Percentiles rank a stretch among this genome's conserved stretches.
phyloP scores from a whole-genome alignment of 92 coral and sea anemone species.

The Nematostella vectensis region DNA sequence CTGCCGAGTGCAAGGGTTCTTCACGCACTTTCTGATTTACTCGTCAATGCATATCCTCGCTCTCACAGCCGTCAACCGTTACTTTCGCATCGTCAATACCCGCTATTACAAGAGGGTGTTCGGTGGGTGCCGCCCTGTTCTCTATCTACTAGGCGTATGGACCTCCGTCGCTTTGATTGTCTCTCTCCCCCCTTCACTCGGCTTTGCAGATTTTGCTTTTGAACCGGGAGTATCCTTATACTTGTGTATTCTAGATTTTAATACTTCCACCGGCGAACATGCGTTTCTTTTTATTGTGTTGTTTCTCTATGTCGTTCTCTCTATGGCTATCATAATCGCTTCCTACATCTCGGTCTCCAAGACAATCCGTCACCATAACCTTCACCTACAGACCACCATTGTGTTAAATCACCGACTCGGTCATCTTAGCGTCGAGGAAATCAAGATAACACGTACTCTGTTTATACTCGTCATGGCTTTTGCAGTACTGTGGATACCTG shows the following conservation, averaged over 20 bases:
- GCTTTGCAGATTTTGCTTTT: constrained; percentile 13
- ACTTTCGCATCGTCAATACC: constrained; percentile 26
- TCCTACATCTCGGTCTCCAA: constrained; percentile 21
- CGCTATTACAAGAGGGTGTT: constrained; percentile 19
- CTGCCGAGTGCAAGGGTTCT: constrained; percentile 28
- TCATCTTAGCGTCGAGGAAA: constrained; percentile 13
- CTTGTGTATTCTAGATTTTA: constrained; percentile 12
- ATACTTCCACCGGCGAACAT: constrained; percentile 4
- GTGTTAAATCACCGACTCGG: neutral
- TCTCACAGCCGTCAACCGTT: constrained; percentile 20
- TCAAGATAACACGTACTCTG: constrained; percentile 13
- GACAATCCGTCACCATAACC: constrained; percentile 14
- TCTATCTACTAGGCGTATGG: constrained; percentile 14
- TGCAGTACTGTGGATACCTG: constrained; percentile 27
- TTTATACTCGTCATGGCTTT: constrained; percentile 28
- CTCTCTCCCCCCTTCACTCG: constrained; percentile 2
- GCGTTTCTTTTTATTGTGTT: constrained; percentile 11
- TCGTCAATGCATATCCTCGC: constrained; percentile 24
- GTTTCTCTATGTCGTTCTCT: constrained; percentile 11
- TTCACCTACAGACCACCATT: constrained; percentile 2
- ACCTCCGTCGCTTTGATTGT: constrained; percentile 9
- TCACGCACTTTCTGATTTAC: constrained; percentile 21
- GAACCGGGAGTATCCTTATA: constrained; percentile 13
- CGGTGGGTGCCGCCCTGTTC: constrained; percentile 2
- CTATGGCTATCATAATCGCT: constrained; percentile 16